phyloP scores from a whole-genome alignment of 2,113 vertebrate species.

The Cryptotis parvus region DNA sequence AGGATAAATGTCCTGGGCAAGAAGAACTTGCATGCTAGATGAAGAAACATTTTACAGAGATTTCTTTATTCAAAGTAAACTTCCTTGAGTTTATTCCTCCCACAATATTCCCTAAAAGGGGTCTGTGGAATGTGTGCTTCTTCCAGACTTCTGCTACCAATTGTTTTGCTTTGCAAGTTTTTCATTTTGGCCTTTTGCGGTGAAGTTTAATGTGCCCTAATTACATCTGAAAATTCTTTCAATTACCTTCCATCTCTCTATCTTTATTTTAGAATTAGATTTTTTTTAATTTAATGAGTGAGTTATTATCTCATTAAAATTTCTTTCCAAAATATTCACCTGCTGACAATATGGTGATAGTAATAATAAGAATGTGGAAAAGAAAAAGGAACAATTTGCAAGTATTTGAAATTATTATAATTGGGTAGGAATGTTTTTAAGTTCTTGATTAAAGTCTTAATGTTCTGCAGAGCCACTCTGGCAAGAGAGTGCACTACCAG shows the following conservation, averaged over 20 bases:
- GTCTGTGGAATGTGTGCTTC: conserved; percentile 24
- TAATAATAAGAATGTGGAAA: conserved; percentile 8
- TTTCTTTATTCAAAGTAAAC: conserved; percentile 17
- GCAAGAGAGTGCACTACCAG: neutral
- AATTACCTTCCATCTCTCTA: neutral
- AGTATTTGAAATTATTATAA: neutral
- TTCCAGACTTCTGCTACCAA: neutral
- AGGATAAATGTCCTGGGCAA: neutral
- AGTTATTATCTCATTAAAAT: neutral
- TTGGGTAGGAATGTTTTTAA: conserved; percentile 28
- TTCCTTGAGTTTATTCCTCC: neutral
- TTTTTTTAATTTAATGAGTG: neutral
- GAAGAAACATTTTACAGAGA: neutral
- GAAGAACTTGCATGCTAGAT: neutral
- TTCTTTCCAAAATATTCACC: conserved; percentile 36
- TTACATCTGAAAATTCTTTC: neutral
- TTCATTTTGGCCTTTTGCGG: conserved; percentile 21
- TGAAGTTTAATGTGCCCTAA: neutral
- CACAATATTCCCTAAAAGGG: neutral
- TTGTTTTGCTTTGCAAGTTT: conserved; percentile 33
- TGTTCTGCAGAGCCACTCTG: neutral
- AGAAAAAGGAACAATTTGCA: conserved; percentile 46
- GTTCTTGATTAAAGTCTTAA: conserved; percentile 43
- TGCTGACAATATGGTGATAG: neutral
- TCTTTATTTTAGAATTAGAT: neutral